Percentiles rank a stretch among this genome's conserved stretches.
These are phyloP conservation scores for Karalla daura DNA, from an alignment of 2,797 vertebrate genomes.

Conservation along the genomic window DNA sequence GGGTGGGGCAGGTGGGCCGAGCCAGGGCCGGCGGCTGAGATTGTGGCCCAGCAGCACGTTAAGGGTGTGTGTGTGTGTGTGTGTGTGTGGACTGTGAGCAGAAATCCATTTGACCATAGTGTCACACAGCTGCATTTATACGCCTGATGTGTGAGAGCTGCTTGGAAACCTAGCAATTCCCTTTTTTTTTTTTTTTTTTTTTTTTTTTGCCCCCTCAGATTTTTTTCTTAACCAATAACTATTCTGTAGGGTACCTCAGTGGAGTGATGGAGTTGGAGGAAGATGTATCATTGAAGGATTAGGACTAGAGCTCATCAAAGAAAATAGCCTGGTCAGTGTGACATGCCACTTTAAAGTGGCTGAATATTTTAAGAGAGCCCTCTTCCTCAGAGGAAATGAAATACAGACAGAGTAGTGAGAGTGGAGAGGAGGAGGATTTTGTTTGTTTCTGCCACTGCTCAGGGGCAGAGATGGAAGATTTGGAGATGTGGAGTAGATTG, in stretches of 20 bases:
- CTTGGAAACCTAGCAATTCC: slow-evolving; percentile 55
- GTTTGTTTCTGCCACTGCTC: slow-evolving; percentile 78
- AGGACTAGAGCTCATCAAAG: slow-evolving; percentile 77
- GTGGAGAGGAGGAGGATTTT: slow-evolving; percentile 73
- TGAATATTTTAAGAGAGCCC: slow-evolving; percentile 76
- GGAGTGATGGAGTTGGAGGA: slow-evolving; percentile 59
- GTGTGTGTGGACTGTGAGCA: slow-evolving; percentile 52
- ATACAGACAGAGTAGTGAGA: slow-evolving; percentile 71
- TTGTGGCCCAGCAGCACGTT: slow-evolving; percentile 64
- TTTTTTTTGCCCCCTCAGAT: background rate
- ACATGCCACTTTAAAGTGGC: slow-evolving; percentile 71
- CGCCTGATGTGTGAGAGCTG: slow-evolving; percentile 56
- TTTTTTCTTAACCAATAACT: slow-evolving; percentile 66
- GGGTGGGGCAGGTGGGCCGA: slow-evolving; percentile 68
- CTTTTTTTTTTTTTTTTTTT: too few relatives aligned
- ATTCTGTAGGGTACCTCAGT: slow-evolving; percentile 60
- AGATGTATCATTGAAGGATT: slow-evolving; percentile 73
- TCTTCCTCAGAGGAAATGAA: slow-evolving; percentile 80
- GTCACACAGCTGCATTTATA: slow-evolving; percentile 67
- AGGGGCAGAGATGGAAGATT: slow-evolving; percentile 79
- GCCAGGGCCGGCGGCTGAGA: slow-evolving; percentile 57
- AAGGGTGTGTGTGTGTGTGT: too few relatives aligned
- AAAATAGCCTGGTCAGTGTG: slow-evolving; percentile 73
- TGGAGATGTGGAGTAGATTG: slow-evolving; percentile 78
- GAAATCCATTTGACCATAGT: slow-evolving; percentile 73